Evolutionary conservation across 53 echinoderm and acorn worm genomes (phyloP).

Genomic region (Hippasteria phrygiana): DNA sequence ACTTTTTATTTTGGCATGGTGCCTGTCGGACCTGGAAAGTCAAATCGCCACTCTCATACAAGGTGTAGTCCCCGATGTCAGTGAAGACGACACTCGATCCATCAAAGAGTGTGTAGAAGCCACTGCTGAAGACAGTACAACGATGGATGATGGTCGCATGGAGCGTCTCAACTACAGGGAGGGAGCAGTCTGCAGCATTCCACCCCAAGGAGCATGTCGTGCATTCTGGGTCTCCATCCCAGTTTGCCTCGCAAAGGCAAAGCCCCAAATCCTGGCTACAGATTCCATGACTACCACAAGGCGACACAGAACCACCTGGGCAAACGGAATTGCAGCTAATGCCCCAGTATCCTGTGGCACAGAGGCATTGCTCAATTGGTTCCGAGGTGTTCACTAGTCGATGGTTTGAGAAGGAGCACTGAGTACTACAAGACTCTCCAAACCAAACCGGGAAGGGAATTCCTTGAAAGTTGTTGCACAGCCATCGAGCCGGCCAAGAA

Average conservation of each 20-base stretch:
- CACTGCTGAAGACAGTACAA: conserved; percentile 80
- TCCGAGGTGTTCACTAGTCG: background rate
- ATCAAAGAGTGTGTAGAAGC: conserved; percentile 89
- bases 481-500: conserved; percentile 68
- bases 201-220: conserved; percentile 72
- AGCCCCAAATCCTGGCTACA: conserved; percentile 66
- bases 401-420: conserved; percentile 71
- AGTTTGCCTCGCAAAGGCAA: conserved; percentile 86
- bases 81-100: conserved; percentile 77
- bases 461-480: conserved; percentile 78
- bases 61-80: conserved; percentile 76
- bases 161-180: conserved; percentile 64
- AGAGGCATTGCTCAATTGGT: conserved; percentile 60
- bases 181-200: conserved; percentile 84
- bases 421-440: conserved; percentile 69
- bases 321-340: conserved; percentile 70
- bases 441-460: conserved; percentile 81
- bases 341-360: conserved; percentile 83
- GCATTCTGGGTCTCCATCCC: conserved; percentile 70
- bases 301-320: conserved; percentile 68
- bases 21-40: conserved; percentile 79
- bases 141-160: conserved; percentile 42
- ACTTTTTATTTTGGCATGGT: conserved; percentile 73
- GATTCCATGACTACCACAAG: conserved; percentile 78
- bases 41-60: conserved; percentile 49